These are phyloP conservation scores for Brachycybe producta DNA, from an alignment of 2,888 invertebrate genomes.

Conservation along the genomic window DNA sequence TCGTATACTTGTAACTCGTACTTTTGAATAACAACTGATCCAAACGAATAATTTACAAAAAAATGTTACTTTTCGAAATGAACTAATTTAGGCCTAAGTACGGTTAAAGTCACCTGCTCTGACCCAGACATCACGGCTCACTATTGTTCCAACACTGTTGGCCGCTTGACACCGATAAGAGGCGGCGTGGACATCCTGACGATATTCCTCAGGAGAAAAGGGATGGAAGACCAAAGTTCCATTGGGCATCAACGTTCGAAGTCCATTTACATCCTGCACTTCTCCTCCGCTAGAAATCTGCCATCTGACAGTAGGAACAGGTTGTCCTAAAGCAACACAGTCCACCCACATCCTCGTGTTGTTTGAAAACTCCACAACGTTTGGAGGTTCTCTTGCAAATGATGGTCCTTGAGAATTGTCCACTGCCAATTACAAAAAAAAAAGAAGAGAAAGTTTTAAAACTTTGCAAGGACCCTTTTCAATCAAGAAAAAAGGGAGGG, in stretches of 20 bases:
- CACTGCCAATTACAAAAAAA: too few species aligned
- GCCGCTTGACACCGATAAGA: slow-evolving; percentile 14
- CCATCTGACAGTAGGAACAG: slow-evolving; percentile 10
- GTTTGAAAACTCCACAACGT: slow-evolving; percentile 15
- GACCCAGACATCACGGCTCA: slow-evolving; percentile 15
- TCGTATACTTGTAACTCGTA: slow-evolving; percentile 17
- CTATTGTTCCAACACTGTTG: slow-evolving; percentile 11
- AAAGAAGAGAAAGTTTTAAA: too few species aligned
- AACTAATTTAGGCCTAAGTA: not conserved
- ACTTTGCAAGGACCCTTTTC: too few species aligned
- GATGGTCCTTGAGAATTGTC: slow-evolving; percentile 8
- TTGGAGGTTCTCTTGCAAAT: slow-evolving; percentile 7
- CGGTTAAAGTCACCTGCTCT: slow-evolving; percentile 12
- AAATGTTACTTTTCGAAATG: not conserved
- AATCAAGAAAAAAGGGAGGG: too few species aligned
- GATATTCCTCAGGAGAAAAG: slow-evolving; percentile 12
- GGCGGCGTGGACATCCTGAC: slow-evolving; percentile 15
- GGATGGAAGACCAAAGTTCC: slow-evolving; percentile 16
- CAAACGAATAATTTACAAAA: not conserved
- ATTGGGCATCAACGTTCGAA: slow-evolving; percentile 12
- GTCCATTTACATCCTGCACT: not conserved
- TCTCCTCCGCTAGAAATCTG: slow-evolving; percentile 1
- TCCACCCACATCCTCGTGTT: slow-evolving; percentile 14
- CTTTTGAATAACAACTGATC: slow-evolving; percentile 13
- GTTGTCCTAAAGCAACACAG: slow-evolving; percentile 9